Percentiles rank a stretch among this genome's conserved stretches.
Conservation (phyloP, 2,888 invertebrate species). For the Agrilus mali region DNA sequence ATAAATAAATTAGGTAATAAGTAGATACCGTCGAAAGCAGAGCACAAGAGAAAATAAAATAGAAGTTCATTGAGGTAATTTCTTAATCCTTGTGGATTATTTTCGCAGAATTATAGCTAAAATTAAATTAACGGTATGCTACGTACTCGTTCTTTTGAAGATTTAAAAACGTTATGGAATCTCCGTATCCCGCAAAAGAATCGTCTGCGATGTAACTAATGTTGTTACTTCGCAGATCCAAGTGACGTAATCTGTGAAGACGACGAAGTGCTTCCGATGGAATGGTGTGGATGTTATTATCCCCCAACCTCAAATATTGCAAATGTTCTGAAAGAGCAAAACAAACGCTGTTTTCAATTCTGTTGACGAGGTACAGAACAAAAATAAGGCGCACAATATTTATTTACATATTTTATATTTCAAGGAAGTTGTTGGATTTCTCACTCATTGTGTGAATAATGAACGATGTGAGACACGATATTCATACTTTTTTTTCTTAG, state of each 20-base stretch:
- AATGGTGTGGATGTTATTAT: conserved; percentile 75
- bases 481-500: no score
- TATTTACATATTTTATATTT: no score
- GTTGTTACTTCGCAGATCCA: conserved; percentile 80
- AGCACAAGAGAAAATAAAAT: no score
- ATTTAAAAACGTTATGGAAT: conserved; percentile 85
- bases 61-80: no score
- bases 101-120: neutral
- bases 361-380: no score
- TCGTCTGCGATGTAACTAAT: conserved; percentile 73
- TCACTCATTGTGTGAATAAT: no score
- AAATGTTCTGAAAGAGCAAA: conserved; percentile 57
- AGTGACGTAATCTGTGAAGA: conserved; percentile 73
- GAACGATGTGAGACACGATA: no score
- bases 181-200: conserved; percentile 78
- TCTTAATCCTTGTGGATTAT: no score
- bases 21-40: no score
- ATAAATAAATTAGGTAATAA: no score
- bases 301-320: conserved; percentile 78
- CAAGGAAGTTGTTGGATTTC: no score
- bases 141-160: conserved; percentile 84
- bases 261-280: conserved; percentile 75
- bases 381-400: neutral
- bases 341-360: no score
- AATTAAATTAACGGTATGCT: neutral